Conservation (phyloP, 2,888 invertebrate genomes). For the Andrena marginata region DNA sequence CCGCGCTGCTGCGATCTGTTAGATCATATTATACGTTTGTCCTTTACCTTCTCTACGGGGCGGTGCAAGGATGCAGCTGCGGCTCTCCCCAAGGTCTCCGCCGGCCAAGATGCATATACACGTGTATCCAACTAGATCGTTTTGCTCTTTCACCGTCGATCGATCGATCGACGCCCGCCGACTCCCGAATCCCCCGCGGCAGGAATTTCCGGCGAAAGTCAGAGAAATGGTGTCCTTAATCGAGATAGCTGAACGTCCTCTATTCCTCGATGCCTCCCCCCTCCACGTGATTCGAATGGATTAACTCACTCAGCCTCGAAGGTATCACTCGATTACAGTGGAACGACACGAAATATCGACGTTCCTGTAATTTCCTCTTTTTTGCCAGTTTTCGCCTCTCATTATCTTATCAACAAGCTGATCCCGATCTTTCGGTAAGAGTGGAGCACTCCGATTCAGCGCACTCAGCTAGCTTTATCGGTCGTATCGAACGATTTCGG, state of each 20-base stretch:
- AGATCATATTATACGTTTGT: slow-evolving; percentile 76
- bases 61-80: slow-evolving; percentile 76
- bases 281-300: too few relatives aligned
- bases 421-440: slow-evolving; percentile 69
- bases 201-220: not conserved
- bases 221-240: not conserved
- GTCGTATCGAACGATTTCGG: slow-evolving; percentile 16
- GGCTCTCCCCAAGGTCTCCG: slow-evolving; percentile 67
- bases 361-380: slow-evolving; percentile 34
- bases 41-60: slow-evolving; percentile 75
- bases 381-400: slow-evolving; percentile 46
- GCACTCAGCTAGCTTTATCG: slow-evolving; percentile 65
- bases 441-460: slow-evolving; percentile 52
- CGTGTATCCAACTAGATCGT: slow-evolving; percentile 57
- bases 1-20: slow-evolving; percentile 62
- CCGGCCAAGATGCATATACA: slow-evolving; percentile 39
- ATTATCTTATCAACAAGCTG: slow-evolving; percentile 77
- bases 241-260: not conserved
- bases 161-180: slow-evolving; percentile 1
- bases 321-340: slow-evolving; percentile 18
- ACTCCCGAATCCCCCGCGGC: slow-evolving; percentile 5
- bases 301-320: not conserved
- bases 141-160: slow-evolving; percentile 30
- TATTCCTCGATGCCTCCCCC: too few relatives aligned
- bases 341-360: slow-evolving; percentile 35